Evolutionary conservation across 1,140 invertebrate species (phyloP).

Genomic region (Calycopis cecrops): DNA sequence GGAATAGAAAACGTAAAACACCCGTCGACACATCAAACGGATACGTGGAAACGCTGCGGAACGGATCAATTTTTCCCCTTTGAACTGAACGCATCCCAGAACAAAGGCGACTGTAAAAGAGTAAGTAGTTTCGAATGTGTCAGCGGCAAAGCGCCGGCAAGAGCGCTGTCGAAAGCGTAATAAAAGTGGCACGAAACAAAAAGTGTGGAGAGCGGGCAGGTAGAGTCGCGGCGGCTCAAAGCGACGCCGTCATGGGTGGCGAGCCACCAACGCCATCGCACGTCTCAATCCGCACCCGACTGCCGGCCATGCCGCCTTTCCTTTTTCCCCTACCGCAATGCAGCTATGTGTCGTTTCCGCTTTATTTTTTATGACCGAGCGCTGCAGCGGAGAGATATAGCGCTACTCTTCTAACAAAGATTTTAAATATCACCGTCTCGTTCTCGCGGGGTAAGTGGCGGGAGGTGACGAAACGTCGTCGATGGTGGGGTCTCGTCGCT

Average conservation of each 20-base stretch:
- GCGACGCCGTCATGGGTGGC: constrained; percentile 81
- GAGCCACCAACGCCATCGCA: constrained; percentile 73
- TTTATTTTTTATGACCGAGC: constrained; percentile 69
- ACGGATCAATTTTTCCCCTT: constrained; percentile 64
- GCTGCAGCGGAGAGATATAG: constrained; percentile 68
- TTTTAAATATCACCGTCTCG: constrained; percentile 43
- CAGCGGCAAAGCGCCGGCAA: constrained; percentile 57
- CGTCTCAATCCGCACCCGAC: constrained; percentile 66
- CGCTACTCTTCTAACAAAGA: constrained; percentile 52
- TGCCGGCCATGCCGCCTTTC: constrained; percentile 66
- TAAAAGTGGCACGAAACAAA: constrained; percentile 69
- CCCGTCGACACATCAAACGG: constrained; percentile 59
- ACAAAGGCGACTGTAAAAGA: constrained; percentile 64
- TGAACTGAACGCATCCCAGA: constrained; percentile 49
- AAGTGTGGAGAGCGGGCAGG: constrained; percentile 52
- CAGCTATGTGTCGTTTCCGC: constrained; percentile 75
- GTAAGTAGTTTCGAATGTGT: constrained; percentile 68
- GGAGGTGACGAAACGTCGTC: constrained; percentile 32
- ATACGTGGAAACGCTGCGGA: constrained; percentile 41
- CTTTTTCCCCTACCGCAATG: constrained; percentile 75
- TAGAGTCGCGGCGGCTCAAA: constrained; percentile 78
- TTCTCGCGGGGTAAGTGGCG: constrained; percentile 40
- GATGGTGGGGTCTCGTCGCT: constrained; percentile 57
- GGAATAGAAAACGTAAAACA: constrained; percentile 29
- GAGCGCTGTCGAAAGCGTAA: constrained; percentile 59